Conservation (phyloP, 1,140 invertebrate genomes). For the Ladona fulva region DNA sequence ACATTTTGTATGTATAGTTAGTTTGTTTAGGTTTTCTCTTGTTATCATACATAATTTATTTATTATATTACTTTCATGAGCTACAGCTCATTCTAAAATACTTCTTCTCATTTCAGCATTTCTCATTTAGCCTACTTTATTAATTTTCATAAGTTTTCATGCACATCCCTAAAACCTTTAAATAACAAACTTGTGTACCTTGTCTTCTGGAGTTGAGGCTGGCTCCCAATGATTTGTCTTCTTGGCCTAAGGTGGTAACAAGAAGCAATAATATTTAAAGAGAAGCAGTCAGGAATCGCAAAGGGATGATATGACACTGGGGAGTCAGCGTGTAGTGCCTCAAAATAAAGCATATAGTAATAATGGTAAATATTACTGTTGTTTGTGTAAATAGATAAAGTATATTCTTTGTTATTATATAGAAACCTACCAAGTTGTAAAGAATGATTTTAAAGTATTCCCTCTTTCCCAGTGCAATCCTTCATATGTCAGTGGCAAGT, state of each 20-base stretch:
- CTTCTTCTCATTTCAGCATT: not conserved
- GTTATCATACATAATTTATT: too few relatives aligned
- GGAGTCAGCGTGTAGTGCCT: conserved; percentile 6
- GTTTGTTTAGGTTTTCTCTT: too few relatives aligned
- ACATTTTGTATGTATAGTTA: too few relatives aligned
- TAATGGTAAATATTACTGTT: conserved; percentile 7
- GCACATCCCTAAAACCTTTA: not conserved
- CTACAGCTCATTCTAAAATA: not conserved
- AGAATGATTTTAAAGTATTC: not conserved
- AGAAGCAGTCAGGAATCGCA: not conserved
- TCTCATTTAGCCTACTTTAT: not conserved
- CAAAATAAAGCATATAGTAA: not conserved
- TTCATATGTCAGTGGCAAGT: too few relatives aligned
- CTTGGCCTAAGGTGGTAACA: not conserved
- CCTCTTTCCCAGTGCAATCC: too few relatives aligned
- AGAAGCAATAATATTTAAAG: too few relatives aligned
- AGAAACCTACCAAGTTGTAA: not conserved
- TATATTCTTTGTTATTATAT: conserved; percentile 11
- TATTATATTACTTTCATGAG: too few relatives aligned
- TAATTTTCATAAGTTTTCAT: not conserved
- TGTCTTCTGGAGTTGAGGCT: conserved; percentile 7
- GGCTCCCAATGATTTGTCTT: not conserved
- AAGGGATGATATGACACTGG: not conserved
- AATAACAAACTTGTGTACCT: conserved; percentile 2
- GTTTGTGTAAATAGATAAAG: conserved; percentile 7